phyloP scores from a whole-genome alignment of 2,888 invertebrate genomes.

The Athripsodes cinereus region DNA sequence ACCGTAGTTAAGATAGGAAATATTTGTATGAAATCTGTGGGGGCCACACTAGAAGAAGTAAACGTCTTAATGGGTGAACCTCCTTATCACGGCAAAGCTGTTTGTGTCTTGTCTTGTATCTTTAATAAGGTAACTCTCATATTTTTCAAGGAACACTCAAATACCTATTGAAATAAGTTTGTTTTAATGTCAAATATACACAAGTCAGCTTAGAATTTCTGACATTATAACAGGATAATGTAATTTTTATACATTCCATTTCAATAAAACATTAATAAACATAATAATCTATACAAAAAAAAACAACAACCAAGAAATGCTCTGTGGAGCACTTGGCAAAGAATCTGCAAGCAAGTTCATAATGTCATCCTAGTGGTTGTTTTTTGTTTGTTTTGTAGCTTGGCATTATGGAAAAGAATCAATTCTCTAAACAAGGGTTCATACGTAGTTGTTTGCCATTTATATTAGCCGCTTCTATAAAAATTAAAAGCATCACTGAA shows the following conservation, averaged over 20 bases:
- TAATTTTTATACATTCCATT: too few relatives aligned
- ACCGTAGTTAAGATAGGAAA: conserved; percentile 20
- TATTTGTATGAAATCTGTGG: conserved; percentile 41
- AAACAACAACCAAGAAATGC: too few relatives aligned
- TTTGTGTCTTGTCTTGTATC: conserved; percentile 45
- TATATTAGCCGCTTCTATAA: conserved; percentile 41
- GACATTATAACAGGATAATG: too few relatives aligned
- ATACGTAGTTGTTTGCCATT: conserved; percentile 41
- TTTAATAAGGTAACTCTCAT: conserved; percentile 48
- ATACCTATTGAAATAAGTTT: too few relatives aligned
- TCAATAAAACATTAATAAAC: too few relatives aligned
- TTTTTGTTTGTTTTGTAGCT: conserved; percentile 23
- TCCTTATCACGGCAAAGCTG: conserved; percentile 44
- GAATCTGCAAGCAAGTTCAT: too few relatives aligned
- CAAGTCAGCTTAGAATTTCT: too few relatives aligned
- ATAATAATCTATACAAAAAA: too few relatives aligned
- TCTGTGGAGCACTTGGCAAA: too few relatives aligned
- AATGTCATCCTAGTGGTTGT: too few relatives aligned
- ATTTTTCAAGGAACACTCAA: too few relatives aligned
- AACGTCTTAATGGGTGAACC: conserved; percentile 41
- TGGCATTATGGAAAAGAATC: conserved; percentile 39
- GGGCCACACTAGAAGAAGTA: conserved; percentile 40
- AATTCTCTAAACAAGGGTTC: conserved; percentile 43
- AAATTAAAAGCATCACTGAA: conserved; percentile 43
- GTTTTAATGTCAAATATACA: too few relatives aligned